Conservation (phyloP, 2,113 vertebrate species). For the Typhlomys cinereus region DNA sequence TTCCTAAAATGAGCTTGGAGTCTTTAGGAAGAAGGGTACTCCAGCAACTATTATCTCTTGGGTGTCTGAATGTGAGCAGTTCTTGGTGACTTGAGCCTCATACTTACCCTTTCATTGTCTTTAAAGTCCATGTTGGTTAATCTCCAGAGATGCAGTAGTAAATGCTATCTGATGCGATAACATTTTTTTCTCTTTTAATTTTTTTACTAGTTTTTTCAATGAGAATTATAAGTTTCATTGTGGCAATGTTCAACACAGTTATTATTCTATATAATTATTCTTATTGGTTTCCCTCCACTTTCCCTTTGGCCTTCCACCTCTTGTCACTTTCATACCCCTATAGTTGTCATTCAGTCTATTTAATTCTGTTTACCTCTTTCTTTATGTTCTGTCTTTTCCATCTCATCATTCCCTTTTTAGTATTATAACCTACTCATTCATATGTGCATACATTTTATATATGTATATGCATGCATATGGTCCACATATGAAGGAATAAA, state of each 20-base stretch:
- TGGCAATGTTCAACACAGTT: too few species aligned
- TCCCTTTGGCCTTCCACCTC: too few species aligned
- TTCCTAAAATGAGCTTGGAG: background rate
- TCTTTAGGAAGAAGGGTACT: background rate
- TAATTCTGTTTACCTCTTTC: too few species aligned
- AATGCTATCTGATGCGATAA: background rate
- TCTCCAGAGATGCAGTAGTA: background rate
- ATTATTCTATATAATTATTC: background rate
- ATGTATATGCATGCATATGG: background rate
- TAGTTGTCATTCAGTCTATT: background rate
- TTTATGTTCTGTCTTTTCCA: too few species aligned
- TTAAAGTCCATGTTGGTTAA: background rate
- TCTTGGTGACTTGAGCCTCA: background rate
- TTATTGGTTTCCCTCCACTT: background rate
- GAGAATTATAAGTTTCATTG: background rate
- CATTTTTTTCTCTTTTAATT: background rate
- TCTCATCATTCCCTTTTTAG: background rate
- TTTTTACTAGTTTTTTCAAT: background rate
- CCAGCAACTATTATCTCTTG: too few species aligned
- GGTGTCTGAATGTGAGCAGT: background rate
- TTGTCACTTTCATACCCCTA: background rate
- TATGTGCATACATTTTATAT: background rate
- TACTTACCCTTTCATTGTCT: accelerated
- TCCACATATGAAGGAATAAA: background rate
- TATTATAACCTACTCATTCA: background rate